Evolutionary conservation across 2,888 invertebrate genomes (phyloP).

Genomic region (Campopleginae sp.): DNA sequence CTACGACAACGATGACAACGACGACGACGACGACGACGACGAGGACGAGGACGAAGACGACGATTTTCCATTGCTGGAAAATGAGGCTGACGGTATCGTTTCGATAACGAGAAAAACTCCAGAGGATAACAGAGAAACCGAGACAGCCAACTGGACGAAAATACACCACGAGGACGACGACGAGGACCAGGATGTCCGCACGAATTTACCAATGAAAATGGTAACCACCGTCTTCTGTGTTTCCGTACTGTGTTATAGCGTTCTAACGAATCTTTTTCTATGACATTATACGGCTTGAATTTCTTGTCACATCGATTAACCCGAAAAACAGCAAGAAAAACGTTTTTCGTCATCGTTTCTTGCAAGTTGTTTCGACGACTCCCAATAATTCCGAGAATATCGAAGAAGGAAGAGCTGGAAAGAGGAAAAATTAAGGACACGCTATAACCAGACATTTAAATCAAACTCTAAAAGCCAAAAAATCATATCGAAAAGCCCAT

Average conservation of each 20-base stretch:
- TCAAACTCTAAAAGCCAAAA: background rate
- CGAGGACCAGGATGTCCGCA: constrained; percentile 77
- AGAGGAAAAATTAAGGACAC: constrained; percentile 1
- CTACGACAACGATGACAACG: constrained; percentile 63
- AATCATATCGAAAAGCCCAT: background rate
- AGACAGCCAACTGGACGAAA: constrained; percentile 59
- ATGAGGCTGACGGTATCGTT: constrained; percentile 73
- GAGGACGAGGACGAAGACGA: constrained; percentile 68
- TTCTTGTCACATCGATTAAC: constrained; percentile 54
- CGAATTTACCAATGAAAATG: constrained; percentile 83
- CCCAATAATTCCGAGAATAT: constrained; percentile 45
- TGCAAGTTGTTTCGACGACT: background rate
- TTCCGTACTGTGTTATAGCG: constrained; percentile 83
- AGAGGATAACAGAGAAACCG: constrained; percentile 74
- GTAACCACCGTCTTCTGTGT: constrained; percentile 84
- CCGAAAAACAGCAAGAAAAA: constrained; percentile 23
- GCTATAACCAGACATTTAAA: constrained; percentile 4
- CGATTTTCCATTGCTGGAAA: constrained; percentile 60
- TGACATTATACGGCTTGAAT: constrained; percentile 73
- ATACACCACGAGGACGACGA: constrained; percentile 65
- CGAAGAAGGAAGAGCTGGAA: constrained; percentile 9
- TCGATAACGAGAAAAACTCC: constrained; percentile 73
- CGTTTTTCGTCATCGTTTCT: background rate
- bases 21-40: constrained; percentile 54
- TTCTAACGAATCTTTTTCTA: constrained; percentile 82